A percentile compares a stretch with the other conserved stretches of the same genome.
Evolutionary conservation across 2,888 invertebrate species (phyloP).

Genomic region (Leuctra nigra): DNA sequence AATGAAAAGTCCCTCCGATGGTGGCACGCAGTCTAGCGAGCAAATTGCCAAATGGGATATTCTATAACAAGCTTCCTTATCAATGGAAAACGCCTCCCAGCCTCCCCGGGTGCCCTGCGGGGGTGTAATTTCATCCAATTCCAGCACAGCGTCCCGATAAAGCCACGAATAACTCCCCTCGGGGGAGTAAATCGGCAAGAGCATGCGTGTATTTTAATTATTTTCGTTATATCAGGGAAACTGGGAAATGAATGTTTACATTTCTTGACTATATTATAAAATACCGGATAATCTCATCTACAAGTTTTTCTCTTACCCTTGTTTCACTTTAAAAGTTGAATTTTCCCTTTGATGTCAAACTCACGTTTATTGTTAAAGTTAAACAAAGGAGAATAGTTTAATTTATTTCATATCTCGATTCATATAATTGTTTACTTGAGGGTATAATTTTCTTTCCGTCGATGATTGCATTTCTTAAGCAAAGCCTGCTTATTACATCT

Average conservation of each 20-base stretch:
- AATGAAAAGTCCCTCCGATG: background rate
- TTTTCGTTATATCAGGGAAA: slow-evolving; percentile 1
- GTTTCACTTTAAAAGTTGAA: background rate
- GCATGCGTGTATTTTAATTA: slow-evolving; percentile 14
- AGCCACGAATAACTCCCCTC: slow-evolving; percentile 4
- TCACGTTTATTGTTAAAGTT: too few species aligned
- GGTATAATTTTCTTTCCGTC: too few species aligned
- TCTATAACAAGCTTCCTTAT: slow-evolving; percentile 8
- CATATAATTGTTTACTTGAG: too few species aligned
- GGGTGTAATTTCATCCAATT: slow-evolving; percentile 5
- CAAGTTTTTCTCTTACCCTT: background rate
- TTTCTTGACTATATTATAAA: background rate
- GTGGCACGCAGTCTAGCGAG: background rate
- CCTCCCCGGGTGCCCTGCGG: background rate
- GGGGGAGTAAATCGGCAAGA: slow-evolving; percentile 12
- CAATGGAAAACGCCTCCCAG: background rate
- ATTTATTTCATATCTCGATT: too few species aligned
- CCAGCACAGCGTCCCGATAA: background rate
- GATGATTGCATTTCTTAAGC: too few species aligned
- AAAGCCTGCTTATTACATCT: too few species aligned
- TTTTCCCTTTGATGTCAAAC: background rate
- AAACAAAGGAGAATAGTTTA: too few species aligned
- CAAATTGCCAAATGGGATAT: slow-evolving; percentile 3
- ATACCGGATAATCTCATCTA: background rate
- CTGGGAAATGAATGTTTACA: background rate